Evolutionary conservation across 2,113 vertebrate species (phyloP).

Genomic region (Notothenia coriiceps): DNA sequence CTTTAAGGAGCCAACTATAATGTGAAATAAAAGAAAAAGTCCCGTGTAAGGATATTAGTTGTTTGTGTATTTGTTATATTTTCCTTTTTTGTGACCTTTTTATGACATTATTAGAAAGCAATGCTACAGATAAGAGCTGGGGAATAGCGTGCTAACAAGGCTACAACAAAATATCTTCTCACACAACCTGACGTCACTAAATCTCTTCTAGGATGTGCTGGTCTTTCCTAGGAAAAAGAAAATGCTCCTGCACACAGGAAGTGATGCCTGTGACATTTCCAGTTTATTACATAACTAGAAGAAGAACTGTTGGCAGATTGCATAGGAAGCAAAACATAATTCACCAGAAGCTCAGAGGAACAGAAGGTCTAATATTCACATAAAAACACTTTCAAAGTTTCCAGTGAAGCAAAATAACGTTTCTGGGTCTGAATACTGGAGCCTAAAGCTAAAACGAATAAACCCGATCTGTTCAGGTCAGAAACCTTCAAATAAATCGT

Average conservation of each 20-base stretch:
- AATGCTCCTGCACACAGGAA: neutral
- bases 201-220: accelerated
- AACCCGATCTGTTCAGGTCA: slow-evolving; percentile 13
- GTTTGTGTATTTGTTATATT: neutral
- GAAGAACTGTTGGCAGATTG: neutral
- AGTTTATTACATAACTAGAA: neutral
- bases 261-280: neutral
- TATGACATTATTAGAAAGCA: neutral
- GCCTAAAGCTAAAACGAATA: slow-evolving; percentile 6
- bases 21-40: no score
- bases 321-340: neutral
- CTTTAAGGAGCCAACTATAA: neutral
- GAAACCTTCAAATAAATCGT: slow-evolving; percentile 36
- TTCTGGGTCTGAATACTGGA: slow-evolving; percentile 2
- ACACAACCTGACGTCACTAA: neutral
- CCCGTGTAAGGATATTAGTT: neutral
- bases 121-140: neutral
- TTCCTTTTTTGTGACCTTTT: neutral
- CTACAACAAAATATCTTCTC: no score
- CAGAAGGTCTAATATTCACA: neutral
- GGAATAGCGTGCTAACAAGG: neutral
- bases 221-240: neutral
- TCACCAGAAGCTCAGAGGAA: neutral
- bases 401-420: slow-evolving; percentile 1
- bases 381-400: slow-evolving; percentile 2